These are phyloP conservation scores for Aphelinus atriplicis DNA, from an alignment of 1,140 invertebrate species.

Conservation along the genomic window DNA sequence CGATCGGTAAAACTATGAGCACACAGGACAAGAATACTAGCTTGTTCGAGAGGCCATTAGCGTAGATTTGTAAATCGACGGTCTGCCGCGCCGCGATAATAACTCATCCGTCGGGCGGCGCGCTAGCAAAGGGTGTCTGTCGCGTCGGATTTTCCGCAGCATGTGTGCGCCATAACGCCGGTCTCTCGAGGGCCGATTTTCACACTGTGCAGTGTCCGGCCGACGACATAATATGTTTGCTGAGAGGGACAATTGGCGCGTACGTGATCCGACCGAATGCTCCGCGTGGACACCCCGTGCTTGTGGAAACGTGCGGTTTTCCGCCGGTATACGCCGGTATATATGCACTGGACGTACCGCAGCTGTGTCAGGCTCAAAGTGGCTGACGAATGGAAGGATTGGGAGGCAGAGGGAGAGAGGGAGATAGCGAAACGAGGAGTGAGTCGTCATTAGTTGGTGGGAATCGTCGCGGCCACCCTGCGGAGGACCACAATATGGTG, in stretches of 20 bases:
- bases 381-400: constrained; percentile 32
- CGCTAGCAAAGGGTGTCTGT: constrained; percentile 6
- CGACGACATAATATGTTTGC: constrained; percentile 1
- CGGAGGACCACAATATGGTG: constrained; percentile 47
- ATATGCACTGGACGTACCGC: constrained; percentile 43
- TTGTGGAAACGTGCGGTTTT: constrained; percentile 48
- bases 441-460: constrained; percentile 55
- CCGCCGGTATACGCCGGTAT: constrained; percentile 24
- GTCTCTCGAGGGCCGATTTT: constrained; percentile 15
- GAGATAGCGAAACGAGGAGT: constrained; percentile 36
- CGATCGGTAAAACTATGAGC: too few relatives aligned
- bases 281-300: constrained; percentile 34
- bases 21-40: too few relatives aligned
- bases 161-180: constrained; percentile 27
- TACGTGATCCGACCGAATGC: too few relatives aligned
- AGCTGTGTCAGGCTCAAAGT: constrained; percentile 31
- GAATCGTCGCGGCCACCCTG: constrained; percentile 42
- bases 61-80: too few relatives aligned
- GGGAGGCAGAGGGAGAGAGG: background rate
- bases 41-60: too few relatives aligned
- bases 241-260: too few relatives aligned
- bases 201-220: background rate
- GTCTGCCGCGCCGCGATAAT: constrained; percentile 8
- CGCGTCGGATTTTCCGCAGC: constrained; percentile 4
- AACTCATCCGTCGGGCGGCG: constrained; percentile 36